Percentiles rank a stretch among this genome's conserved stretches.
Evolutionary conservation across 2,888 invertebrate species (phyloP).

Genomic region (Steinernema carpocapsae): DNA sequence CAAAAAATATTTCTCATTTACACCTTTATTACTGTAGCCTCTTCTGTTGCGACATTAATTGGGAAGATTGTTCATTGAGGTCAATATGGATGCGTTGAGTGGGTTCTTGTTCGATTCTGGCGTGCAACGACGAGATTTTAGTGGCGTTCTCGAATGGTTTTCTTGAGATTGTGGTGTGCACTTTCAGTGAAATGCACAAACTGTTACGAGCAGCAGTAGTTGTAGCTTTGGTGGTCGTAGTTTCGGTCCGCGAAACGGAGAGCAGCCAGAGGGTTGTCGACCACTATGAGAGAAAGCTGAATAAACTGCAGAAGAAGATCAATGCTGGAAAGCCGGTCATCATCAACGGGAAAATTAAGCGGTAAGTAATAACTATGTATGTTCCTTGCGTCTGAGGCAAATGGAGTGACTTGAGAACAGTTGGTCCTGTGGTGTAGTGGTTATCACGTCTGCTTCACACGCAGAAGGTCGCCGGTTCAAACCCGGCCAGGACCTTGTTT

Average conservation of each 20-base stretch:
- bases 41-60: not conserved
- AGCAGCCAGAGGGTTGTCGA: slow-evolving; percentile 37
- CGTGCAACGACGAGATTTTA: not conserved
- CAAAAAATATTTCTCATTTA: not conserved
- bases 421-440: slow-evolving; percentile 39
- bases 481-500: slow-evolving; percentile 35
- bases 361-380: slow-evolving; percentile 22
- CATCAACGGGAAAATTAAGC: slow-evolving; percentile 41
- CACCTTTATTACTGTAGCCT: not conserved
- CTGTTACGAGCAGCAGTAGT: slow-evolving; percentile 4
- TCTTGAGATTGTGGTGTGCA: not conserved
- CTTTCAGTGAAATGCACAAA: slow-evolving; percentile 32
- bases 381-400: too few relatives aligned
- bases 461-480: slow-evolving; percentile 41
- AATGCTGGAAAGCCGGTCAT: slow-evolving; percentile 41
- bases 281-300: slow-evolving; percentile 40
- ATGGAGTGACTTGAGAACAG: too few relatives aligned
- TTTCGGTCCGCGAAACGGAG: slow-evolving; percentile 31
- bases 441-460: slow-evolving; percentile 41
- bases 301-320: slow-evolving; percentile 38
- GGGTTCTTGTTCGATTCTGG: not conserved
- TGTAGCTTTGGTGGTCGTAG: slow-evolving; percentile 7
- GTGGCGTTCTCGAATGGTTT: not conserved
- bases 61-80: slow-evolving; percentile 1
- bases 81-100: not conserved